phyloP scores from a whole-genome alignment of 2,888 invertebrate species.

The Drosophila cognata region DNA sequence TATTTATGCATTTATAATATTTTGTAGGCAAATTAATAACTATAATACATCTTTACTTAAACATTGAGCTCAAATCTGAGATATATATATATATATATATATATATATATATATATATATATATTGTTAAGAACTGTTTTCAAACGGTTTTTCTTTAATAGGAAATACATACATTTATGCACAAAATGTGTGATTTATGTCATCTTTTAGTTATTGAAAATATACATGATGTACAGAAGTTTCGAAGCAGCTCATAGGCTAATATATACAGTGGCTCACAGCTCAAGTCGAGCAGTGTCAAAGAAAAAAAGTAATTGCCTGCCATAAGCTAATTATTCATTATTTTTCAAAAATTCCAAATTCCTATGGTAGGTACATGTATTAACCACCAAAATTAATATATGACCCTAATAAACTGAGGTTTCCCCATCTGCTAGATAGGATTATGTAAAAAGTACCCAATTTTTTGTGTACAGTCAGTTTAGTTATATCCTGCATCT shows the following conservation, averaged over 20 bases:
- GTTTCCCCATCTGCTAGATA: too few relatives aligned
- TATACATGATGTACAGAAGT: constrained; percentile 24
- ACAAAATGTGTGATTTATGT: neutral
- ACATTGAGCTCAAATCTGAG: constrained; percentile 51
- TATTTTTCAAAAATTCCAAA: too few relatives aligned
- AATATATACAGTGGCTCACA: constrained; percentile 20
- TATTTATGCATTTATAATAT: constrained; percentile 32
- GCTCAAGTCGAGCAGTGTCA: too few relatives aligned
- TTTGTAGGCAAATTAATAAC: constrained; percentile 34
- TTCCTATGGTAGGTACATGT: too few relatives aligned
- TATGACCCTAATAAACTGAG: too few relatives aligned
- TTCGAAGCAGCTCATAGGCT: constrained; percentile 34
- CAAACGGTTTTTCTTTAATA: constrained; percentile 8
- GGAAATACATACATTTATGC: constrained; percentile 10
- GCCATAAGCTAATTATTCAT: too few relatives aligned
- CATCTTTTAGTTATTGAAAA: constrained; percentile 2
- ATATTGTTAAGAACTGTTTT: constrained; percentile 13
- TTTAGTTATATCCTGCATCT: too few relatives aligned
- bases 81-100: constrained; percentile 11
- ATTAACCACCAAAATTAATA: too few relatives aligned
- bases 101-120: constrained; percentile 11
- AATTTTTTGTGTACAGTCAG: too few relatives aligned
- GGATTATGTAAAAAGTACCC: too few relatives aligned
- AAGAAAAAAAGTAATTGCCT: too few relatives aligned
- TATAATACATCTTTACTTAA: constrained; percentile 55